These are phyloP conservation scores for Sebastes dallii DNA, from an alignment of 2,797 vertebrate genomes.

Conservation along the genomic window DNA sequence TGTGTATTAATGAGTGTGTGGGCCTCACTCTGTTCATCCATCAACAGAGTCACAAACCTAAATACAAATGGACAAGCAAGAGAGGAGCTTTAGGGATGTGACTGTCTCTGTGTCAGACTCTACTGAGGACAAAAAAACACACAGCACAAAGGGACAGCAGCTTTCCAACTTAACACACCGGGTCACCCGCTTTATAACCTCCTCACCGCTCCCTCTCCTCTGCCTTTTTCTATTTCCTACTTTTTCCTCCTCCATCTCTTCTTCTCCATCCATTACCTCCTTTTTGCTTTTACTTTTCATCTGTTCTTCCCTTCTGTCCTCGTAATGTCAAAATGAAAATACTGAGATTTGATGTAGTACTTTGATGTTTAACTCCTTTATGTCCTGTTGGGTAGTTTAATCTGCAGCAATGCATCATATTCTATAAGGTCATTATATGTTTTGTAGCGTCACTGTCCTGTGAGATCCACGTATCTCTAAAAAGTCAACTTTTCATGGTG, in stretches of 20 bases:
- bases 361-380: not conserved
- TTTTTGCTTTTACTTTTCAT: not conserved
- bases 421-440: no score
- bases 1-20: conserved; percentile 9
- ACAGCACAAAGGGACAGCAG: conserved; percentile 22
- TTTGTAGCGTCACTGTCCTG: no score
- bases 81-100: conserved; percentile 34
- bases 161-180: not conserved
- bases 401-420: no score
- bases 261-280: not conserved
- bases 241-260: not conserved
- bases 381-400: no score
- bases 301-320: not conserved
- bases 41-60: conserved; percentile 23
- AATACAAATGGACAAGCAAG: conserved; percentile 44
- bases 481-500: no score
- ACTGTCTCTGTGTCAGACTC: conserved; percentile 17
- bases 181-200: conserved; percentile 1
- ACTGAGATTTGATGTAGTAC: not conserved
- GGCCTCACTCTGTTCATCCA: not conserved
- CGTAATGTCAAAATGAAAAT: not conserved
- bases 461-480: no score
- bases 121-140: not conserved
- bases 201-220: not conserved
- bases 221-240: not conserved